A percentile compares a stretch with the other conserved stretches of the same genome.
Evolutionary conservation across 2,113 vertebrate species (phyloP).

Genomic region (Ageneiosus marmoratus): DNA sequence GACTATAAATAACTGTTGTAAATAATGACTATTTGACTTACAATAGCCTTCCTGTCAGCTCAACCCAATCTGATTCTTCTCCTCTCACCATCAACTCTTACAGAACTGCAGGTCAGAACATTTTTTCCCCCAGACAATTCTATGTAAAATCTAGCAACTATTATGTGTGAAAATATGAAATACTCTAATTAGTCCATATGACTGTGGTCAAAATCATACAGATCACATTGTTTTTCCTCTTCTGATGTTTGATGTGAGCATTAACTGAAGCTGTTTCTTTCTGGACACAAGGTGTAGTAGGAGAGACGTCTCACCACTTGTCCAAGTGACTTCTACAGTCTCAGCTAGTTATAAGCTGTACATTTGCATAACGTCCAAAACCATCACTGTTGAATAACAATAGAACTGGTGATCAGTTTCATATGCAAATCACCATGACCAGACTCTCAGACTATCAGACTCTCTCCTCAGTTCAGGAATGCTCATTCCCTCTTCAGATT

Average conservation of each 20-base stretch:
- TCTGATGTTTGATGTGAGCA: neutral
- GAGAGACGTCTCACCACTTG: neutral
- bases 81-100: neutral
- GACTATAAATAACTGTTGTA: neutral
- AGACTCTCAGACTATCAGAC: no score
- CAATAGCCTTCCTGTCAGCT: neutral
- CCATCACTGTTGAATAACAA: no score
- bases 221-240: neutral
- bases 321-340: no score
- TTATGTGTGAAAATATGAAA: neutral
- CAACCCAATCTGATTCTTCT: neutral
- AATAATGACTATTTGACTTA: neutral
- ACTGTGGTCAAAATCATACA: neutral
- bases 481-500: no score
- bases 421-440: no score
- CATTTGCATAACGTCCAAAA: no score
- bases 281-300: neutral
- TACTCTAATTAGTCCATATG: neutral
- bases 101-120: neutral
- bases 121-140: neutral
- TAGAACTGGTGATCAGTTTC: no score
- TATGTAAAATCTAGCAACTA: neutral
- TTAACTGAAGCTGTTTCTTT: neutral
- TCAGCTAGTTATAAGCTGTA: no score
- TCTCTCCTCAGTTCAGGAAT: no score